Evolutionary conservation across 2,888 invertebrate genomes (phyloP).

Genomic region (Hyposoter didymator): DNA sequence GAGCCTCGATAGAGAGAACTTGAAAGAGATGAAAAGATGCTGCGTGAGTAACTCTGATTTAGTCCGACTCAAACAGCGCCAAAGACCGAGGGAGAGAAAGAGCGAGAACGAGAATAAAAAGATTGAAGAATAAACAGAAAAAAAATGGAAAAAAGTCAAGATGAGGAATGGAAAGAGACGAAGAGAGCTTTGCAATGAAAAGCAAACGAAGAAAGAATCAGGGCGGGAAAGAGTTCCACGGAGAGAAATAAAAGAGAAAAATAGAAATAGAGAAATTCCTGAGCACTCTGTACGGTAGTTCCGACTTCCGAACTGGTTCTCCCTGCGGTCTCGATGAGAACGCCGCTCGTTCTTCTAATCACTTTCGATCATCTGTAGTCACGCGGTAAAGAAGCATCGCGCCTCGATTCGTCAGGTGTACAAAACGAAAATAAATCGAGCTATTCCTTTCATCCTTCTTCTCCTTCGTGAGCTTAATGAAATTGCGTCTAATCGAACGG

Average conservation of each 20-base stretch:
- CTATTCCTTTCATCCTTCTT: conserved; percentile 4
- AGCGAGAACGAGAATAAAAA: conserved; percentile 6
- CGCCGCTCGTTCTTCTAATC: conserved; percentile 59
- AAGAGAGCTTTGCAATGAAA: not conserved
- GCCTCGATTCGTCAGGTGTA: conserved; percentile 47
- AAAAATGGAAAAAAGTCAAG: not conserved
- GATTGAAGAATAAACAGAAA: not conserved
- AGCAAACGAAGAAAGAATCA: not conserved
- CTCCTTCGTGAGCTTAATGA: conserved; percentile 38
- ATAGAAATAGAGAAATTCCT: conserved; percentile 23
- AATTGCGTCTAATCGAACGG: conserved; percentile 44
- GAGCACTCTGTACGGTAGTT: conserved; percentile 47
- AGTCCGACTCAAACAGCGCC: conserved; percentile 21
- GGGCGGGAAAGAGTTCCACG: conserved; percentile 9
- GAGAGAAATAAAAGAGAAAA: conserved; percentile 12
- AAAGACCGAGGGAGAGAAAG: conserved; percentile 20
- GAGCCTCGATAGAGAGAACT: conserved; percentile 63
- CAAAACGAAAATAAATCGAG: conserved; percentile 23
- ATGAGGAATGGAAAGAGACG: conserved; percentile 5
- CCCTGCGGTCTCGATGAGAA: conserved; percentile 44
- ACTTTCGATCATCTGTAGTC: conserved; percentile 61
- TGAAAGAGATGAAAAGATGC: conserved; percentile 50
- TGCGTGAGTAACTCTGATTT: conserved; percentile 59
- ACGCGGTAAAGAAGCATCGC: conserved; percentile 28
- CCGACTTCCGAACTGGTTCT: conserved; percentile 67